These are phyloP conservation scores for Beris morrisii DNA, from an alignment of 2,888 invertebrate genomes.

Conservation along the genomic window DNA sequence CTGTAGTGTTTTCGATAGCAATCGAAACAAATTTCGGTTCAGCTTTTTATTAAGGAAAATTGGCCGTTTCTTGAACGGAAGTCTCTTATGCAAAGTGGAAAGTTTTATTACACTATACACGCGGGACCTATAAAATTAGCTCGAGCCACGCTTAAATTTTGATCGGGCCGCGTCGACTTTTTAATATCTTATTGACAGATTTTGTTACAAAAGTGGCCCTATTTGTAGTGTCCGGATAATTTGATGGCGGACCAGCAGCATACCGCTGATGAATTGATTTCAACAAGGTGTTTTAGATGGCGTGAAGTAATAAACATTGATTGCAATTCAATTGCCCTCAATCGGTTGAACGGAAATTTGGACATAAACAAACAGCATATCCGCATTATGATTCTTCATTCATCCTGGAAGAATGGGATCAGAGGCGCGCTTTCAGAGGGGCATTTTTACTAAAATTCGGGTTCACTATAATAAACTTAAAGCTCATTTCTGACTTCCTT, in stretches of 20 bases:
- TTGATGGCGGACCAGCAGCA: background rate
- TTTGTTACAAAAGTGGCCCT: background rate
- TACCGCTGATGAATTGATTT: background rate
- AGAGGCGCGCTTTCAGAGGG: no score
- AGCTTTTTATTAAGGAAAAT: constrained; percentile 4
- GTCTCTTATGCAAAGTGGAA: constrained; percentile 21
- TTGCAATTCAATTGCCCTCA: no score
- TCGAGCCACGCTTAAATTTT: background rate
- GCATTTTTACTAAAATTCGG: no score
- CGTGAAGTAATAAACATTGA: no score
- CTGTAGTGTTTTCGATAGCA: constrained; percentile 17
- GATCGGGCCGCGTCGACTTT: background rate
- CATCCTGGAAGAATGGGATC: no score
- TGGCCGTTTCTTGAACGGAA: constrained; percentile 6
- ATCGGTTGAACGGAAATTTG: no score
- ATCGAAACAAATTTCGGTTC: constrained; percentile 1
- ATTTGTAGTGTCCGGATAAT: background rate
- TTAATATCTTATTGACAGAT: constrained; percentile 9
- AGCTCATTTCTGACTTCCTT: no score
- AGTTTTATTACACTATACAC: constrained; percentile 13
- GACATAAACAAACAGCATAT: no score
- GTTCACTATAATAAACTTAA: no score
- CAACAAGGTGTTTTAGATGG: background rate
- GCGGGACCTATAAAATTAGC: background rate
- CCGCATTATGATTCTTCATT: no score